Conservation (phyloP, 2,797 vertebrate species). For the Poecile montanus region DNA sequence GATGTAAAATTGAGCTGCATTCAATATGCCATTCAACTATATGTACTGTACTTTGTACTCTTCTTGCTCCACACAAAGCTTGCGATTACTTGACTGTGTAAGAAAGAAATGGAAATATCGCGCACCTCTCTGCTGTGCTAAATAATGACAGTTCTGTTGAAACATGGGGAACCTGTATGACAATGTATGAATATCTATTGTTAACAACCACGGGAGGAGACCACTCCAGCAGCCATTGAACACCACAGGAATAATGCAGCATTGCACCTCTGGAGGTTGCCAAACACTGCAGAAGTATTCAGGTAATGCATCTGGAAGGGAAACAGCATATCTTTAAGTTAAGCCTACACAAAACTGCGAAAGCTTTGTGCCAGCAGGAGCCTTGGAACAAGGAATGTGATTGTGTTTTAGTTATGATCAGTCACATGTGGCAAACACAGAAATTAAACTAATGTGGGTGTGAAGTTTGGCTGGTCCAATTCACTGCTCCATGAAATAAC, state of each 20-base stretch:
- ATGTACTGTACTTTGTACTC: neutral
- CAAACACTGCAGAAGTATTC: neutral
- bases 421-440: neutral
- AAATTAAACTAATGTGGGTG: neutral
- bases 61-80: neutral
- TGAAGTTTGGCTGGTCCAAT: constrained; percentile 7
- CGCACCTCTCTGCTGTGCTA: neutral
- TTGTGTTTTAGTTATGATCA: neutral
- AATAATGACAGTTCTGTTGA: neutral
- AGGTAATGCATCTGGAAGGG: neutral
- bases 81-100: neutral
- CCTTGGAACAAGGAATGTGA: neutral
- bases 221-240: neutral
- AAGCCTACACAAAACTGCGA: neutral
- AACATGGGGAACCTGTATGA: neutral
- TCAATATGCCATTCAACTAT: neutral
- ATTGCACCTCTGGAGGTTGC: neutral
- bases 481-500: neutral
- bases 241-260: neutral
- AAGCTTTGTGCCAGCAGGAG: neutral
- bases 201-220: neutral
- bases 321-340: neutral
- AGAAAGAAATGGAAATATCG: neutral
- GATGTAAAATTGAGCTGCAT: neutral
- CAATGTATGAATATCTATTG: neutral